Evolutionary conservation across 2,888 invertebrate species (phyloP), one percentile per base, ranked within the genome.

Genomic region (Agonopterix arenella): DNA sequence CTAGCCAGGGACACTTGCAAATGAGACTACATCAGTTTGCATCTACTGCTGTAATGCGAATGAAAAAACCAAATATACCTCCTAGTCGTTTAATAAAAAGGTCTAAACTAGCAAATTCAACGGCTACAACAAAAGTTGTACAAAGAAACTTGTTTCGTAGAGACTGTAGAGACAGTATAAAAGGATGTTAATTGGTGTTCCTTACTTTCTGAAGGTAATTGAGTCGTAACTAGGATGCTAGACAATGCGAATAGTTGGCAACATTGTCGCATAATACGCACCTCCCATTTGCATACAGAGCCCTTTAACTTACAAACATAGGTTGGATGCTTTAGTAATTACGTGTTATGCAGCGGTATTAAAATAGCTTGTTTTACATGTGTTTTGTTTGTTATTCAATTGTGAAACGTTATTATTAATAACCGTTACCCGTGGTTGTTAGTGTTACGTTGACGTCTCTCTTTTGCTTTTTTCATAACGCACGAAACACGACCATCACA

Each of bases 161-260:
- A 53, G 37, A 28, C 28, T 28, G 28, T 59, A 70, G 60, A 59
- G 72, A 76, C 75, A 70, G 70, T 64, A 74, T 73, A 76, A 76
- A 79, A 73, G 70, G 70, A 73, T 80, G 76, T 81, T 83, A 83
- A 82, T 83, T 82, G 80, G 77, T 77, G 73, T 79, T 74, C 67
- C 68, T 73, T 74, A 71, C 70, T 70, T 71, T 75, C 70, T 66
- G 63, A 64, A 70, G 70, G 74, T 81, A 83, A 84, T 83, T 83
- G 82, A 83, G 78, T 76, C 72, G 76, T 80, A 71, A 74, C 69
- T 70, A 72, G 69, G 66, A 69, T 66, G 58, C 64, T 68, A 76
- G 75, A 83, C 81, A 81, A 80, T 73, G 69, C 65, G 65, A 70
- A 73, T 70, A 68, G 64, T 65, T 62, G 60, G 65, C 68, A 64